Conservation (phyloP, 2,113 vertebrate genomes). For the Ivindomyrus marchei region DNA sequence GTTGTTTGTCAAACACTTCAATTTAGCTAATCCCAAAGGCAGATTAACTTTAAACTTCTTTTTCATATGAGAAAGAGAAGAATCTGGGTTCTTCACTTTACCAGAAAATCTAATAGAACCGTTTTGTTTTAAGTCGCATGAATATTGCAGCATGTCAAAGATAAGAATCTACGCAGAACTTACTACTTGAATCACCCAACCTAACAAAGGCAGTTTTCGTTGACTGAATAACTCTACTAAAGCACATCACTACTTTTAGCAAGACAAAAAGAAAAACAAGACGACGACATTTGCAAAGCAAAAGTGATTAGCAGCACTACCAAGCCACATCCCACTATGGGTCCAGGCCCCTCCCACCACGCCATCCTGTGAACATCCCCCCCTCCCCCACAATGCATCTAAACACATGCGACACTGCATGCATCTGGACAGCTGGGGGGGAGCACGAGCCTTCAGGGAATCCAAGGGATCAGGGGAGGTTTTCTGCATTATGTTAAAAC, state of each 20-base stretch:
- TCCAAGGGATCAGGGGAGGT: constrained; percentile 26
- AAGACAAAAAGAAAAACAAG: constrained; percentile 32
- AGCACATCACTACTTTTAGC: constrained; percentile 16
- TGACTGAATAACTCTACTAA: background rate
- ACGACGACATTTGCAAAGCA: constrained; percentile 36
- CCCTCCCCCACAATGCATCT: constrained; percentile 74
- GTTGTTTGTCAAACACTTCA: background rate
- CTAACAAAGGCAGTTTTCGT: background rate
- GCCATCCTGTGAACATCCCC: constrained; percentile 72
- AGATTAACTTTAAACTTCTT: background rate
- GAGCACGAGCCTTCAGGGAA: constrained; percentile 72
- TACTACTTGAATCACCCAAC: background rate
- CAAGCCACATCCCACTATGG: constrained; percentile 53
- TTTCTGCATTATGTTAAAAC: constrained; percentile 17
- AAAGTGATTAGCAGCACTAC: constrained; percentile 39
- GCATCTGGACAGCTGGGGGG: constrained; percentile 76
- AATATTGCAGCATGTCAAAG: background rate
- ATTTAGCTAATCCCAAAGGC: background rate
- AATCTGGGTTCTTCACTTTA: background rate
- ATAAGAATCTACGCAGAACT: background rate
- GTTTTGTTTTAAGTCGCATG: background rate
- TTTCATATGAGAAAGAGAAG: background rate
- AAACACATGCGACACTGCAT: constrained; percentile 95
- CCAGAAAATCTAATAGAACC: background rate
- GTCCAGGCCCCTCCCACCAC: constrained; percentile 67